A percentile compares a stretch with the other conserved stretches of the same genome.
Evolutionary conservation across 30 jellyfish, hydroid and myxozoan genomes (phyloP).

Genomic region (Cassiopea andromeda): DNA sequence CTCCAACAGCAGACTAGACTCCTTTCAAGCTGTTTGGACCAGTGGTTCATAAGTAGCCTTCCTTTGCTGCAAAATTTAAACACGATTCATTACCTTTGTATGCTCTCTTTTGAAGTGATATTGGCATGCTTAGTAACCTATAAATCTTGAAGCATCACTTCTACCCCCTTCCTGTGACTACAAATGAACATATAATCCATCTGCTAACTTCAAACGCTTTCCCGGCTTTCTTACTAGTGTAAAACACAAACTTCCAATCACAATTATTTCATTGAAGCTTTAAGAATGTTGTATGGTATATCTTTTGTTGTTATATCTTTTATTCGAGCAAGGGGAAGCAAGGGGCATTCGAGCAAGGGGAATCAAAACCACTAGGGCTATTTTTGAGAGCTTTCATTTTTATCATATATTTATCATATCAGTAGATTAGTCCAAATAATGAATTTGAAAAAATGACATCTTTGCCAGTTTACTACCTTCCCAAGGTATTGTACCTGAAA

Average conservation of each 20-base stretch:
- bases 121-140: slow-evolving; percentile 22
- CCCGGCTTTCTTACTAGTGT: slow-evolving; percentile 25
- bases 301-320: too few relatives aligned
- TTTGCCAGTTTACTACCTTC: too few relatives aligned
- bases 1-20: background rate
- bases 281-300: background rate
- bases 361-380: too few relatives aligned
- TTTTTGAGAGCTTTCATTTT: too few relatives aligned
- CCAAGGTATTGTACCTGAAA: too few relatives aligned
- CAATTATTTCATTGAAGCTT: background rate
- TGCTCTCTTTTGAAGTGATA: slow-evolving; percentile 6
- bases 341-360: too few relatives aligned
- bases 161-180: background rate
- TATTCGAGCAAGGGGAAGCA: too few relatives aligned
- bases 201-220: slow-evolving; percentile 25
- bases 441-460: too few relatives aligned
- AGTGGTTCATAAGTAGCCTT: background rate
- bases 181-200: background rate
- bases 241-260: background rate
- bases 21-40: slow-evolving; percentile 9
- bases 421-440: too few relatives aligned
- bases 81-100: background rate
- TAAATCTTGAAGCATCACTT: slow-evolving; percentile 5
- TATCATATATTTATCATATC: too few relatives aligned
- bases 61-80: background rate